Conservation (phyloP, 2,888 invertebrate species). For the Melipona bicolor region DNA sequence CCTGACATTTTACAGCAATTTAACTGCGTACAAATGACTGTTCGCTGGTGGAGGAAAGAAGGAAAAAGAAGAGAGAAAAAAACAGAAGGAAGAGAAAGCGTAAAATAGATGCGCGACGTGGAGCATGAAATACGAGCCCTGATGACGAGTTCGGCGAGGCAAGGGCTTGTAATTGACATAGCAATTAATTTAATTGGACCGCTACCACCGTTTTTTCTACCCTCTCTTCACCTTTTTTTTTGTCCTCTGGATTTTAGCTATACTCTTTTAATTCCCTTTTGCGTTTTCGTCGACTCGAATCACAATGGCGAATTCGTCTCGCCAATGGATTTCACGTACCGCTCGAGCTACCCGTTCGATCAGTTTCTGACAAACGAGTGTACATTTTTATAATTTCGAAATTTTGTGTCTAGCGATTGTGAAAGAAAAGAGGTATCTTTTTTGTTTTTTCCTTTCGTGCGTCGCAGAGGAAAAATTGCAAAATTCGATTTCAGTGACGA, state of each 20-base stretch:
- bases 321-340: background rate
- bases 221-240: slow-evolving; percentile 16
- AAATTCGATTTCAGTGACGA: no score
- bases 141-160: slow-evolving; percentile 36
- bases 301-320: slow-evolving; percentile 11
- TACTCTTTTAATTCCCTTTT: slow-evolving; percentile 20
- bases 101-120: slow-evolving; percentile 16
- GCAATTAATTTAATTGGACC: slow-evolving; percentile 70
- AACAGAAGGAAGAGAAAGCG: slow-evolving; percentile 4
- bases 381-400: background rate
- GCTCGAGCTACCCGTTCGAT: background rate
- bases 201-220: slow-evolving; percentile 8
- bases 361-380: background rate
- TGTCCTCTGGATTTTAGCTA: slow-evolving; percentile 28
- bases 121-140: slow-evolving; percentile 4
- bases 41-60: slow-evolving; percentile 1
- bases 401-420: background rate
- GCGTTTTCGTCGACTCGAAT: slow-evolving; percentile 11
- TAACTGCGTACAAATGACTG: slow-evolving; percentile 43
- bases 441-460: no score
- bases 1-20: slow-evolving; percentile 38
- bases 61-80: background rate
- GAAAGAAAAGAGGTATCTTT: background rate
- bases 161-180: slow-evolving; percentile 54
- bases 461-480: no score